These are phyloP conservation scores for Aratinga solstitialis DNA, from an alignment of 2,797 vertebrate species.

Conservation along the genomic window DNA sequence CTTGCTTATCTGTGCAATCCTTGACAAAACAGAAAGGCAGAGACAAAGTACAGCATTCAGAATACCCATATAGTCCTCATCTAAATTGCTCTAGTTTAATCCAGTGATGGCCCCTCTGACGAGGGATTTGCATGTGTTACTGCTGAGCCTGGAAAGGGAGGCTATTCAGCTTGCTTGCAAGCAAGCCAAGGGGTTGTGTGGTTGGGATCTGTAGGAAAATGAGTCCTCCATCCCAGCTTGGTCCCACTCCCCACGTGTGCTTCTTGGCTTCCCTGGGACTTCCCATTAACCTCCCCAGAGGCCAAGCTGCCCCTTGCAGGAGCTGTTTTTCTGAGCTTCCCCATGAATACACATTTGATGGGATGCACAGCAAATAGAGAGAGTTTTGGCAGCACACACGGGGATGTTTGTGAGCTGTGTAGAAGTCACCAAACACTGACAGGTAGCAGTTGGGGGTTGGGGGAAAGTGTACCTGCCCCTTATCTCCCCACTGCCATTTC, in stretches of 20 bases:
- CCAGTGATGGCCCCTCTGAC: background rate
- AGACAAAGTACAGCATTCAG: background rate
- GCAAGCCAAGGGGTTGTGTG: fast-evolving
- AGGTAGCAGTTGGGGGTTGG: background rate
- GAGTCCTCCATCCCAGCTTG: background rate
- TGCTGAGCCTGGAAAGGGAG: background rate
- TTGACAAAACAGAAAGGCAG: background rate
- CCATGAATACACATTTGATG: background rate
- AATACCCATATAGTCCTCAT: background rate
- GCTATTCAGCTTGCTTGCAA: background rate
- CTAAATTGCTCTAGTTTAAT: background rate
- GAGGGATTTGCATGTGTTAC: background rate
- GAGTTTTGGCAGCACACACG: background rate
- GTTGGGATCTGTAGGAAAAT: background rate
- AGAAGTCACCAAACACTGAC: background rate
- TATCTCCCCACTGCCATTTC: background rate
- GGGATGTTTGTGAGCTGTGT: background rate
- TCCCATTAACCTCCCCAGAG: background rate
- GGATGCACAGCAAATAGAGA: background rate
- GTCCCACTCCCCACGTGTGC: fast-evolving
- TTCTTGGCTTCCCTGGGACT: background rate
- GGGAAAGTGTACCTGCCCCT: background rate
- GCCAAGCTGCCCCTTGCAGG: background rate
- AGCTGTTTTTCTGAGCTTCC: background rate
- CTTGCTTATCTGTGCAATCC: background rate